A percentile compares a stretch with the other conserved stretches of the same genome.
Evolutionary conservation across 2,113 vertebrate species (phyloP).

Genomic region (Epinephelus fuscoguttatus): DNA sequence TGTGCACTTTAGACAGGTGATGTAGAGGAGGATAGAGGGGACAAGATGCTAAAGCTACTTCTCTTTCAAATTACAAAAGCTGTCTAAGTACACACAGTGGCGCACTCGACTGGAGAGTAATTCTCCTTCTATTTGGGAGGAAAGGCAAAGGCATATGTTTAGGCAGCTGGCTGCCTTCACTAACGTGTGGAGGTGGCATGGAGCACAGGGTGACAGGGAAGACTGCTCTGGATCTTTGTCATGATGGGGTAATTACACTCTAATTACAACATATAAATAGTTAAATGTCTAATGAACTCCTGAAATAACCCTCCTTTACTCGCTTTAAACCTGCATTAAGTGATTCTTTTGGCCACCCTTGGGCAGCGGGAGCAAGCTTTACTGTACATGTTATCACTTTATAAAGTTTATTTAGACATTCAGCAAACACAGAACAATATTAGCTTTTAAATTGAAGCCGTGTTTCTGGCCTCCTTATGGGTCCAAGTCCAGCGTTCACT

Average conservation of each 20-base stretch:
- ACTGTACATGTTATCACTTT: neutral
- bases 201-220: conserved; percentile 33
- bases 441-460: neutral
- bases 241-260: conserved; percentile 27
- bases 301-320: neutral
- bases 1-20: conserved; percentile 37
- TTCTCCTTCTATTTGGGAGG: conserved; percentile 47
- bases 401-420: neutral
- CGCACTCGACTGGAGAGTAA: conserved; percentile 45
- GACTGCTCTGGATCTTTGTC: conserved; percentile 35
- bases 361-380: neutral
- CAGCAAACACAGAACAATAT: neutral
- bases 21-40: conserved; percentile 15
- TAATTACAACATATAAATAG: conserved; percentile 24
- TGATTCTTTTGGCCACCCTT: neutral
- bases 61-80: conserved; percentile 45
- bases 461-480: neutral
- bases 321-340: neutral
- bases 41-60: conserved; percentile 32
- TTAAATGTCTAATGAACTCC: conserved; percentile 11
- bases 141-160: conserved; percentile 55
- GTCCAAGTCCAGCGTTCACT: neutral
- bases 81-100: conserved; percentile 30
- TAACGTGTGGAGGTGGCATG: conserved; percentile 44
- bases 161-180: conserved; percentile 59